These are phyloP conservation scores for Chymomyza procnemis DNA, from an alignment of 2,888 invertebrate genomes.

Conservation along the genomic window DNA sequence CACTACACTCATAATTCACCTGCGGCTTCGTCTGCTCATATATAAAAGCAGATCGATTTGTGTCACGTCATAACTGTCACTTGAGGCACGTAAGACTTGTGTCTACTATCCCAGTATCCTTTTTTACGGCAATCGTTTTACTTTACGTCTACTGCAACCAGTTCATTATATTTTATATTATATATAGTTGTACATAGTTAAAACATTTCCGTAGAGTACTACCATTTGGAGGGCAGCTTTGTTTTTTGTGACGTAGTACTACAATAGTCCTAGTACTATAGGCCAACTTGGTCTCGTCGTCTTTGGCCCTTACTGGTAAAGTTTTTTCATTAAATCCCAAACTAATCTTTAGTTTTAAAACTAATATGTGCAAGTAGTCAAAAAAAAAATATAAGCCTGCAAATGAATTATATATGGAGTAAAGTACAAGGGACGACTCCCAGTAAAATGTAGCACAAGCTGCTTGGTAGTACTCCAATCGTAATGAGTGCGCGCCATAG, in stretches of 20 bases:
- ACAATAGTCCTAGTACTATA: no score
- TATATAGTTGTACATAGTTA: background rate
- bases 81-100: background rate
- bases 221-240: background rate
- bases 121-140: background rate
- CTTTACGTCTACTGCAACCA: background rate
- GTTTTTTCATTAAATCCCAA: constrained; percentile 15
- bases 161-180: background rate
- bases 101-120: background rate
- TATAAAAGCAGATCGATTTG: background rate
- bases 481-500: background rate
- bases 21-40: background rate
- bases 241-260: background rate
- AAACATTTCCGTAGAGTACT: no score
- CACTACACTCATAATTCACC: background rate
- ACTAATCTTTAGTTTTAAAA: constrained; percentile 10
- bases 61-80: background rate
- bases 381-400: background rate
- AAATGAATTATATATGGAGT: background rate
- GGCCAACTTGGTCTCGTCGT: background rate
- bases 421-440: background rate
- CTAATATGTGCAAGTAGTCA: constrained; percentile 1
- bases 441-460: background rate
- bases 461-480: background rate
- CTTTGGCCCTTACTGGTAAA: background rate